Evolutionary conservation across 2,888 invertebrate genomes (phyloP).

Genomic region (Crocallis elinguaria): DNA sequence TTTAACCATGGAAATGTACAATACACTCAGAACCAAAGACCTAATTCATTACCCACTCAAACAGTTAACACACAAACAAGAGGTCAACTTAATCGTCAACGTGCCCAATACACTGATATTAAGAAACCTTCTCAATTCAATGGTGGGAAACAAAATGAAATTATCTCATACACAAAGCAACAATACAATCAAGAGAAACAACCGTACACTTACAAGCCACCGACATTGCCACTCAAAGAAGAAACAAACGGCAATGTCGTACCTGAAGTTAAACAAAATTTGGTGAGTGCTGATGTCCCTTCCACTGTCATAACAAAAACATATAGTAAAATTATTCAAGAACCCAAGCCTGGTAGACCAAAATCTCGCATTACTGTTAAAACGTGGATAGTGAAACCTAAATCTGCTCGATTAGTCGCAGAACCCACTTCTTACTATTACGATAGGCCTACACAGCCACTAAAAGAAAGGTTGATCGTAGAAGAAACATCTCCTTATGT

Average conservation of each 20-base stretch:
- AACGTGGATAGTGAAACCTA: constrained; percentile 79
- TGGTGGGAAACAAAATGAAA: constrained; percentile 49
- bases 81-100: constrained; percentile 49
- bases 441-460: constrained; percentile 52
- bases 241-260: constrained; percentile 49
- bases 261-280: constrained; percentile 66
- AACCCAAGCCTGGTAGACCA: constrained; percentile 62
- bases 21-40: constrained; percentile 47
- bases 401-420: constrained; percentile 57
- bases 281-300: constrained; percentile 68
- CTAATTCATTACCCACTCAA: constrained; percentile 38
- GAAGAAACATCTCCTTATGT: constrained; percentile 57
- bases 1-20: constrained; percentile 41
- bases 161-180: constrained; percentile 54
- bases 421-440: constrained; percentile 65
- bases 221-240: constrained; percentile 49
- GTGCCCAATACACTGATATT: constrained; percentile 50
- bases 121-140: constrained; percentile 48
- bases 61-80: constrained; percentile 45
- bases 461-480: constrained; percentile 48
- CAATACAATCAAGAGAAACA: constrained; percentile 58
- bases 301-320: constrained; percentile 71
- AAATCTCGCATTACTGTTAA: constrained; percentile 75
- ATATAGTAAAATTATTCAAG: constrained; percentile 65
- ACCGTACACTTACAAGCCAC: constrained; percentile 54